These are phyloP conservation scores for Chouioia cunea DNA, from an alignment of 2,888 invertebrate species.

Conservation along the genomic window DNA sequence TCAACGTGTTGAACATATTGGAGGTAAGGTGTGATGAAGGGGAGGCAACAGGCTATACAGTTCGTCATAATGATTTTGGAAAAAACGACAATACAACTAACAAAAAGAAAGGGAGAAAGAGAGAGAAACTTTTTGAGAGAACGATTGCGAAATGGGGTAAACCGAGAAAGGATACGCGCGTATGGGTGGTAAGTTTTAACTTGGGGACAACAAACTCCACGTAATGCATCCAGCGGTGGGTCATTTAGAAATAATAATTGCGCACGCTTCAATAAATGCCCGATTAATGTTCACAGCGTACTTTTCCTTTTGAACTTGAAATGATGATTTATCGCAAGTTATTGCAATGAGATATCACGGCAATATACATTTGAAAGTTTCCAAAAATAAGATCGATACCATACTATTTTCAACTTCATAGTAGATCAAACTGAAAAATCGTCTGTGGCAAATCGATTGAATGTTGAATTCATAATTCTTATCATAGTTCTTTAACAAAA, in stretches of 20 bases:
- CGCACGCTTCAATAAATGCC: constrained; percentile 34
- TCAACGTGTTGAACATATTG: constrained; percentile 31
- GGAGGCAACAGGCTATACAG: constrained; percentile 22
- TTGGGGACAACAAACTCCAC: constrained; percentile 19
- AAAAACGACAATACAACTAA: constrained; percentile 11
- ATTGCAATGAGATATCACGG: constrained; percentile 22
- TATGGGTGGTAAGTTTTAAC: too few relatives aligned
- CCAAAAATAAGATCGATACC: background rate
- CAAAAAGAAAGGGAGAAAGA: too few relatives aligned
- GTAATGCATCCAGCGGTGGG: constrained; percentile 28
- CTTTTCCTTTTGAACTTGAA: constrained; percentile 15
- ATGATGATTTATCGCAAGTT: constrained; percentile 32
- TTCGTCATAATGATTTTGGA: constrained; percentile 22
- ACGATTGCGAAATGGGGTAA: background rate
- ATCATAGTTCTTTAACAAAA: background rate
- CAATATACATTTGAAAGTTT: constrained; percentile 31
- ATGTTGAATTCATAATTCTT: constrained; percentile 17
- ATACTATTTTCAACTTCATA: constrained; percentile 23
- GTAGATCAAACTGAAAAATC: constrained; percentile 27
- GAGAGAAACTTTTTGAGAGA: background rate
- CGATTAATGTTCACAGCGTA: constrained; percentile 5
- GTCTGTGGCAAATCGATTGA: constrained; percentile 28
- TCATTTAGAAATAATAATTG: constrained; percentile 41
- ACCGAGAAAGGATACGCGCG: background rate
- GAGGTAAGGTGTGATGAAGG: constrained; percentile 1